Base-by-base conservation (phyloP, 2,113 vertebrate species). In the Sinocyclocheilus maitianheensis region DNA sequence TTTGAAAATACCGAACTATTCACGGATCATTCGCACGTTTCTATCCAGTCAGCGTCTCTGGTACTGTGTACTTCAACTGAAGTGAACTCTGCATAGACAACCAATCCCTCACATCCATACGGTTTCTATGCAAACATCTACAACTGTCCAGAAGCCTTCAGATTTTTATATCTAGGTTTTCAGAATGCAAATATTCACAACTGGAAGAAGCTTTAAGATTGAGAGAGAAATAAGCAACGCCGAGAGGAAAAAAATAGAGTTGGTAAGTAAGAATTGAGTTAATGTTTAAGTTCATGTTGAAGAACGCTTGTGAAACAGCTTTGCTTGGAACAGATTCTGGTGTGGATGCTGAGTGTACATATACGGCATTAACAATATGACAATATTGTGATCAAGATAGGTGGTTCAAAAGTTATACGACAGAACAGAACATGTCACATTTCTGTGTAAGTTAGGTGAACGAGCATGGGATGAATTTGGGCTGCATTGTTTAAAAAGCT, bases 191-290 rank as follows among this genome's bases (percentile, higher is more conserved):
- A 86, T 67, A 85, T 26, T 74, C 40, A 13, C 8, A n/a, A 22
- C 34, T 46, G 53, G 30, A 26, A 62, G 46, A 24, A 48, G 46
- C 11, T 30, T 12, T 37, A 82, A 26, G 60, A 58, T 22, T 24
- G 67, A 81, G 4, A 84, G 67, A 69, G 37, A 87, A 83, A 69
- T 83, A 55, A 88, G 77, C 11, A 83, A 87, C 5, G 65, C 6
- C 51, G 91, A 90, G 30, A 87, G 60, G 43, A 90, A 85, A 30
- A 83, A 62, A 40, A 82, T 90, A n/a, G 48, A 58, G 20, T 81
- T 55, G 89, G 91, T 89, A 89, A 77, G 91, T 89, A 89, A 77
- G 85, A 77, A 55, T 5, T 30, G 12, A 4, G 20, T n/a, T 71
- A 0, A n/a, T 24, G 62, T 22, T 43, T 43, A 43, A 43, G 43